Conservation (phyloP, 1,140 invertebrate species). For the Teleogryllus occipitalis region DNA sequence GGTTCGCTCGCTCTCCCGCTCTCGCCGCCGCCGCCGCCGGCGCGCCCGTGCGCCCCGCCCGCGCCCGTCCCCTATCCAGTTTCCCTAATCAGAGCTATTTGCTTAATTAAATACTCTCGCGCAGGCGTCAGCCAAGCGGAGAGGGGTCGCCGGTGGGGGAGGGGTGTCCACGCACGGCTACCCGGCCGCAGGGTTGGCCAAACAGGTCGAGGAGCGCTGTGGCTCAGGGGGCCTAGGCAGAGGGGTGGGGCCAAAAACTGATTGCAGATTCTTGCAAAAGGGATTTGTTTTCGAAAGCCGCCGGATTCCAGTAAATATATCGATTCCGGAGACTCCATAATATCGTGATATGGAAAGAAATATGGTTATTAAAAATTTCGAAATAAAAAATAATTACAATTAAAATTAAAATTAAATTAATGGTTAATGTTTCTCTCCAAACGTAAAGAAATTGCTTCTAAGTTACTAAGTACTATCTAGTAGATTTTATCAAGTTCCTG, state of each 20-base stretch:
- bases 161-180: not conserved
- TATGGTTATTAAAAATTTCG: too few species aligned
- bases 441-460: too few species aligned
- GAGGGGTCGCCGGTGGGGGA: not conserved
- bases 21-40: too few species aligned
- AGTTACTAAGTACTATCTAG: too few species aligned
- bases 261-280: not conserved
- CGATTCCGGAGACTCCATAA: not conserved
- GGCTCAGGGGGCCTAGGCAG: too few species aligned
- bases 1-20: not conserved
- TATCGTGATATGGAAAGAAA: too few species aligned
- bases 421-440: too few species aligned
- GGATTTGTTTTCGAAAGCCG: not conserved
- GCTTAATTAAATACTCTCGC: slow-evolving; percentile 4
- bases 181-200: not conserved
- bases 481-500: too few species aligned
- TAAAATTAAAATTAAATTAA: too few species aligned
- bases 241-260: not conserved
- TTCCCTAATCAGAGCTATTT: not conserved
- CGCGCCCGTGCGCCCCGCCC: too few species aligned
- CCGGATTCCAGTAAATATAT: not conserved
- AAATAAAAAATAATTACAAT: too few species aligned
- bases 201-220: not conserved
- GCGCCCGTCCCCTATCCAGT: not conserved
- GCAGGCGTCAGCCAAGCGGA: not conserved